phyloP scores from a whole-genome alignment of 2,888 invertebrate genomes.

The Oasisia sp. region DNA sequence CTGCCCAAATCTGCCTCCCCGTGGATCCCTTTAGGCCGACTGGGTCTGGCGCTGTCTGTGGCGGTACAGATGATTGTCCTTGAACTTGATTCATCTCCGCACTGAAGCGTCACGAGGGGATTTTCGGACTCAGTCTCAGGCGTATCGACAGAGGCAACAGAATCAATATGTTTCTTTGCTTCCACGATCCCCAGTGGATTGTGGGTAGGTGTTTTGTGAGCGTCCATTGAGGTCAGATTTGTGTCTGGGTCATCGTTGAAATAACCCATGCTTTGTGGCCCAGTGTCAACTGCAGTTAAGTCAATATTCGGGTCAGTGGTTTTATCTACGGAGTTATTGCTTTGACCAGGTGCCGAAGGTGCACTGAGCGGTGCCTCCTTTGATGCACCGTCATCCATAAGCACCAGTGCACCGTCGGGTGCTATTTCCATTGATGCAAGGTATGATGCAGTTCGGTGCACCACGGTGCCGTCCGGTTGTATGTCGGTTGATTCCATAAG shows the following conservation, averaged over 20 bases:
- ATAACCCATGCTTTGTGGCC: neutral
- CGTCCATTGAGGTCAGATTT: neutral
- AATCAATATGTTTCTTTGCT: constrained; percentile 10
- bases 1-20: constrained; percentile 13
- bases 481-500: neutral
- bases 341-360: neutral
- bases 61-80: neutral
- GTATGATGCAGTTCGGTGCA: neutral
- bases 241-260: neutral
- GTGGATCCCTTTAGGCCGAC: neutral
- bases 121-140: neutral
- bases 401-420: neutral
- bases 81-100: neutral
- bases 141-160: neutral
- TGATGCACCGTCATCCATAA: neutral
- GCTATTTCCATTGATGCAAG: neutral
- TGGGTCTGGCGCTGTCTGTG: neutral
- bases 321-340: neutral
- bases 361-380: neutral
- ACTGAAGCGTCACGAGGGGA: neutral
- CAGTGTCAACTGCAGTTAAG: neutral
- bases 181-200: neutral
- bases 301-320: neutral
- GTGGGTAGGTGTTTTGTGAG: neutral
- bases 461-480: neutral